Evolutionary conservation across 2,888 invertebrate genomes (phyloP).

Genomic region (Pristionchus entomophagus): DNA sequence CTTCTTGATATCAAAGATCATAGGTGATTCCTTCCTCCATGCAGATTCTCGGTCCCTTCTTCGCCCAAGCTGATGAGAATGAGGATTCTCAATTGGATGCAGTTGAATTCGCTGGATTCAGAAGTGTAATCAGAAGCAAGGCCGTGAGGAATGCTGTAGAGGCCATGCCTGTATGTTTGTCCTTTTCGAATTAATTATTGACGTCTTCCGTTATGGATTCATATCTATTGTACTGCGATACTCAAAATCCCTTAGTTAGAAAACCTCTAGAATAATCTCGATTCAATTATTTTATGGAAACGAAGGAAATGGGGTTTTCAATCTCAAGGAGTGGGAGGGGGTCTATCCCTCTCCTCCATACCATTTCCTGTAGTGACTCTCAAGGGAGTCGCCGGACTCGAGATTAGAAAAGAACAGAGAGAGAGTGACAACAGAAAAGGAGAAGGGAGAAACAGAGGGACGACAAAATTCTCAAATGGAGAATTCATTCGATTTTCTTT

Average conservation of each 20-base stretch:
- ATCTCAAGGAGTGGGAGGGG: neutral
- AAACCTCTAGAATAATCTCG: neutral
- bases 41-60: slow-evolving; percentile 69
- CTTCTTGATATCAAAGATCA: too few relatives aligned
- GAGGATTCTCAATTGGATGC: slow-evolving; percentile 73
- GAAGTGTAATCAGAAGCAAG: slow-evolving; percentile 63
- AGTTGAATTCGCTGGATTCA: slow-evolving; percentile 74
- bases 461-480: too few relatives aligned
- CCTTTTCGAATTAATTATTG: too few relatives aligned
- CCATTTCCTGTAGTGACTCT: slow-evolving; percentile 14
- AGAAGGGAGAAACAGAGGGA: too few relatives aligned
- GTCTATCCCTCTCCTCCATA: neutral
- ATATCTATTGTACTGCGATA: too few relatives aligned
- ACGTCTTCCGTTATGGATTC: too few relatives aligned
- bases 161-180: slow-evolving; percentile 55
- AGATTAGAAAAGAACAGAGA: neutral
- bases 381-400: too few relatives aligned
- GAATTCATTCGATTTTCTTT: too few relatives aligned
- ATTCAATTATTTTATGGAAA: neutral
- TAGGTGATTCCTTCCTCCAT: neutral
- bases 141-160: slow-evolving; percentile 64
- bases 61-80: slow-evolving; percentile 74
- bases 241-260: neutral
- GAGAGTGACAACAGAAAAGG: neutral
- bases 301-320: neutral